Evolutionary conservation across 2,113 vertebrate genomes (phyloP).

Genomic region (Coptodon bakossiorum): DNA sequence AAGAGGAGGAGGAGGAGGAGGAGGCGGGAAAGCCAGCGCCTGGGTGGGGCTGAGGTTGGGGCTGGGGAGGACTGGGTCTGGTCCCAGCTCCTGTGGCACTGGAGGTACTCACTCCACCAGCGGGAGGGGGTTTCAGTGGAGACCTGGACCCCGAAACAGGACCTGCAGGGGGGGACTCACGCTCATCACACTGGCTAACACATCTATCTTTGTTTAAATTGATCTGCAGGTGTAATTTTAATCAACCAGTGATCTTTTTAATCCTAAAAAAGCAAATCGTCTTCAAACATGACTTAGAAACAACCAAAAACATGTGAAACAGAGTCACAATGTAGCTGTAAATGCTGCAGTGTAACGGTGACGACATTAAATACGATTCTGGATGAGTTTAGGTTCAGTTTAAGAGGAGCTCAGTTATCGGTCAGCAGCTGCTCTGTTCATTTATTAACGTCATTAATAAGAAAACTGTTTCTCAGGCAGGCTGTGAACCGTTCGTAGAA

Average conservation of each 20-base stretch:
- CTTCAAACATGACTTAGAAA: not conserved
- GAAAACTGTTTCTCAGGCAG: not conserved
- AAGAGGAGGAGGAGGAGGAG: not conserved
- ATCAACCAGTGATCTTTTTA: not conserved
- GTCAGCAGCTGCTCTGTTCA: not conserved
- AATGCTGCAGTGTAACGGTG: fast-evolving
- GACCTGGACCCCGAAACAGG: constrained; percentile 4
- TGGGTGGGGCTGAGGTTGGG: not conserved
- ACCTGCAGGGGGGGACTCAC: not conserved
- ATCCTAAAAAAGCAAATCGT: not conserved
- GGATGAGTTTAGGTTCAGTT: not conserved
- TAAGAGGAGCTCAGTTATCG: not conserved
- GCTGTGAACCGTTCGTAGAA: not conserved
- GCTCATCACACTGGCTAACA: not conserved
- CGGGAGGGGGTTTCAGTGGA: not conserved
- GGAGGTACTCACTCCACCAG: not conserved
- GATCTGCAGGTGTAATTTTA: not conserved
- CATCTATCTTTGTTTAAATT: not conserved
- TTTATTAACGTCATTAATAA: not conserved
- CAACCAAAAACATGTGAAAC: fast-evolving
- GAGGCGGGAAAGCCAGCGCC: not conserved
- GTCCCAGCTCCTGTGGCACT: not conserved
- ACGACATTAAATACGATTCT: not conserved
- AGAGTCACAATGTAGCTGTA: not conserved
- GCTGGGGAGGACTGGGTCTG: not conserved